Conservation (phyloP, 2,113 vertebrate genomes). For the Suncus etruscus region DNA sequence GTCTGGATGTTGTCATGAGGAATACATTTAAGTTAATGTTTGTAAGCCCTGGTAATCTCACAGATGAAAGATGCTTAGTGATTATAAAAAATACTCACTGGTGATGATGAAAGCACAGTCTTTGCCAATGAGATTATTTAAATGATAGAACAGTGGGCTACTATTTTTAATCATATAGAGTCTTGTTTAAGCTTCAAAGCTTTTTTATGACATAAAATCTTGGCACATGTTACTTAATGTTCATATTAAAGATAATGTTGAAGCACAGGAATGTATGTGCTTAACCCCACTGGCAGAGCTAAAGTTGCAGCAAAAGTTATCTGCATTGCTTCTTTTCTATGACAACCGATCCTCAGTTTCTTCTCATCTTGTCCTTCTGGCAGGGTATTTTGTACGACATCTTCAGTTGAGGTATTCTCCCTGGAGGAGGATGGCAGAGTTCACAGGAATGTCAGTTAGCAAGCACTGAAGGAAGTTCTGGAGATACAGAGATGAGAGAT, state of each 20-base stretch:
- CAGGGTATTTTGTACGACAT: background rate
- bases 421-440: background rate
- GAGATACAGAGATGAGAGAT: background rate
- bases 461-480: background rate
- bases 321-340: background rate
- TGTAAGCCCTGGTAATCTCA: slow-evolving; percentile 64
- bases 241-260: background rate
- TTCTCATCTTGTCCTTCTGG: background rate
- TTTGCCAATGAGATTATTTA: slow-evolving; percentile 75
- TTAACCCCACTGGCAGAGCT: background rate
- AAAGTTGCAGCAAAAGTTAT: background rate
- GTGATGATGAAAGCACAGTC: slow-evolving; percentile 64
- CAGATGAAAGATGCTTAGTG: slow-evolving; percentile 63
- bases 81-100: slow-evolving; percentile 67
- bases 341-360: background rate
- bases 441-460: background rate
- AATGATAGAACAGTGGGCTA: slow-evolving; percentile 65
- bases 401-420: background rate
- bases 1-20: slow-evolving; percentile 62
- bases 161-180: slow-evolving; percentile 64
- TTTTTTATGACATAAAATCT: background rate
- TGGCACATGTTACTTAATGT: slow-evolving; percentile 55
- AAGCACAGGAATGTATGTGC: background rate
- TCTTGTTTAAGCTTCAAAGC: slow-evolving; percentile 64
- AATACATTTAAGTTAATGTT: slow-evolving; percentile 56